A percentile compares a stretch with the other conserved stretches of the same genome.
phyloP scores from a whole-genome alignment of 2,113 vertebrate genomes.

The Dascyllus trimaculatus region DNA sequence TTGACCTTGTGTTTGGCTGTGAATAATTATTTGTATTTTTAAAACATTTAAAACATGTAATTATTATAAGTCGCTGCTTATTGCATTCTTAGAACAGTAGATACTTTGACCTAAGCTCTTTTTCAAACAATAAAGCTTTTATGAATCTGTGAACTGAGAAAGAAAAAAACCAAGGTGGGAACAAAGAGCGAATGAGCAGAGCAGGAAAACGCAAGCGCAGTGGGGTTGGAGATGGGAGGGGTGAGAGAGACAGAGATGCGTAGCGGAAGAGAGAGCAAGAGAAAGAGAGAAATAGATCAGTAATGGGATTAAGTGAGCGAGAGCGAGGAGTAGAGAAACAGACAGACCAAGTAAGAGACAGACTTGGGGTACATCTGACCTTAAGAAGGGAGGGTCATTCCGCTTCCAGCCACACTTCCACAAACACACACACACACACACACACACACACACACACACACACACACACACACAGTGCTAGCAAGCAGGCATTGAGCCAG shows the following conservation, averaged over 20 bases:
- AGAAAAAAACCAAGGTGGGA: neutral
- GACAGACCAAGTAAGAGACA: conserved; percentile 36
- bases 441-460: conserved; percentile 36
- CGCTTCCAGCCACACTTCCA: neutral
- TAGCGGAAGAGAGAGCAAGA: neutral
- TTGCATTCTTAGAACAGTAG: no score
- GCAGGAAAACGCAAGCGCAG: conserved; percentile 43
- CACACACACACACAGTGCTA: conserved; percentile 23
- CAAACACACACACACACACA: no score
- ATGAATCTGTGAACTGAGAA: neutral
- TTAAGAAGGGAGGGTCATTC: conserved; percentile 22
- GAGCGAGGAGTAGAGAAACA: conserved; percentile 18
- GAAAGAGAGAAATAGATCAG: conserved; percentile 1
- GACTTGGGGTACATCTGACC: conserved; percentile 32
- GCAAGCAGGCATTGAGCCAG: conserved; percentile 45
- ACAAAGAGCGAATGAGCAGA: conserved; percentile 5
- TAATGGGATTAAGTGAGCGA: conserved; percentile 49
- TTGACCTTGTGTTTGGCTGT: no score
- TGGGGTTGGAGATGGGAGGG: neutral
- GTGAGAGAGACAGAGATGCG: no score
- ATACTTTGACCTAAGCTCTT: no score
- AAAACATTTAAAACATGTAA: no score
- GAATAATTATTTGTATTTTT: no score
- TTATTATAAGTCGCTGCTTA: no score
- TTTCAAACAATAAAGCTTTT: no score